phyloP scores from a whole-genome alignment of 1,140 invertebrate species.

The Parasteatoda tepidariorum region DNA sequence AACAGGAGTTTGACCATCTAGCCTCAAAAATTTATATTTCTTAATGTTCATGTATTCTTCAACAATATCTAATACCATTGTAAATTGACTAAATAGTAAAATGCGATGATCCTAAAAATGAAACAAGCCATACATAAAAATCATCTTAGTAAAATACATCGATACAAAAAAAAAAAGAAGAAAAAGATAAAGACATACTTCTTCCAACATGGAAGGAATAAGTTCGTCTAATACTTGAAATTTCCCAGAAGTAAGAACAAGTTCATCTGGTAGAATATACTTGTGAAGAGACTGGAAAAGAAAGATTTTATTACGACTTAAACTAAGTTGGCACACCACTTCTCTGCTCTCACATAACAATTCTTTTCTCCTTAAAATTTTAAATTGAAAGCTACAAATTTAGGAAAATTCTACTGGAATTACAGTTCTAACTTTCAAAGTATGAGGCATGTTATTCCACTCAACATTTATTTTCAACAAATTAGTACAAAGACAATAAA shows the following conservation, averaged over 20 bases:
- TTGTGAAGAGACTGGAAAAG: slow-evolving; percentile 64
- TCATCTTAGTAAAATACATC: slow-evolving; percentile 16
- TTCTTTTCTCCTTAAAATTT: no score
- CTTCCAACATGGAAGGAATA: slow-evolving; percentile 68
- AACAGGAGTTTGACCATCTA: slow-evolving; percentile 93
- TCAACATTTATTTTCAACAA: no score
- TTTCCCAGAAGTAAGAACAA: slow-evolving; percentile 72
- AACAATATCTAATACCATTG: slow-evolving; percentile 94
- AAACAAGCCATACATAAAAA: slow-evolving; percentile 20
- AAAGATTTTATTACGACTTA: no score
- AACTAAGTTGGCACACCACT: no score
- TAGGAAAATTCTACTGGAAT: no score
- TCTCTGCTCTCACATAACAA: no score
- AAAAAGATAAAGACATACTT: slow-evolving; percentile 67
- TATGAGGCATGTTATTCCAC: no score
- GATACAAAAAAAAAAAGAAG: no score
- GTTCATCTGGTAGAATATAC: slow-evolving; percentile 67
- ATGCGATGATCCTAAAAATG: slow-evolving; percentile 73
- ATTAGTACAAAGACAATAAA: no score
- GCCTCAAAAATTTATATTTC: slow-evolving; percentile 68
- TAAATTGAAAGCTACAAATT: neutral
- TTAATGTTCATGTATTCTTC: slow-evolving; percentile 71
- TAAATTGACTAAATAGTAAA: slow-evolving; percentile 97
- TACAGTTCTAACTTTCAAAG: no score
- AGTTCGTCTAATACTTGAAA: slow-evolving; percentile 70